These are phyloP conservation scores for Ceratosolen solmsi DNA, from an alignment of 1,140 invertebrate genomes.

Conservation along the genomic window DNA sequence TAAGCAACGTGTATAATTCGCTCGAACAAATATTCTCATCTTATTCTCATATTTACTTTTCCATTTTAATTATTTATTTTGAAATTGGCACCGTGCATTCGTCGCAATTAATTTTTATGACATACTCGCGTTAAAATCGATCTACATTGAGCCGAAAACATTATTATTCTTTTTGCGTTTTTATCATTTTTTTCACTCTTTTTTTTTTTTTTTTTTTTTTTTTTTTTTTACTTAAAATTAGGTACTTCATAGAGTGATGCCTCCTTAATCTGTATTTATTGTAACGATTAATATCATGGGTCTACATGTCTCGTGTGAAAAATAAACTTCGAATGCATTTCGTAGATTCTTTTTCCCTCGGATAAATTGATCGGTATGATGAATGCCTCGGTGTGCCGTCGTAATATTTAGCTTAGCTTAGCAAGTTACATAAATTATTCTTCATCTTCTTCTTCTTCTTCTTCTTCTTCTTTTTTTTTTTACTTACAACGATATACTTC, in stretches of 20 bases:
- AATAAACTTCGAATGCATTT: slow-evolving; percentile 55
- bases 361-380: neutral
- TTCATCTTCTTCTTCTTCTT: too few relatives aligned
- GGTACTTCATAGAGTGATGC: neutral
- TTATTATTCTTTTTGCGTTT: neutral
- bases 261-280: neutral
- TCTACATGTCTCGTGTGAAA: slow-evolving; percentile 57
- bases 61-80: neutral
- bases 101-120: slow-evolving; percentile 39
- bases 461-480: neutral
- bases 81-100: slow-evolving; percentile 53
- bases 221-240: slow-evolving; percentile 3
- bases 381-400: neutral
- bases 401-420: neutral
- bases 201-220: too few relatives aligned
- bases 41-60: neutral
- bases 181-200: neutral
- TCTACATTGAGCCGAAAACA: slow-evolving; percentile 12
- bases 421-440: neutral
- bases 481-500: neutral
- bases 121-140: neutral
- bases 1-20: too few relatives aligned
- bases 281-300: neutral
- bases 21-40: neutral
- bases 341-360: neutral